Conservation (phyloP, 2,888 invertebrate species). For the Entomobrya proxima region DNA sequence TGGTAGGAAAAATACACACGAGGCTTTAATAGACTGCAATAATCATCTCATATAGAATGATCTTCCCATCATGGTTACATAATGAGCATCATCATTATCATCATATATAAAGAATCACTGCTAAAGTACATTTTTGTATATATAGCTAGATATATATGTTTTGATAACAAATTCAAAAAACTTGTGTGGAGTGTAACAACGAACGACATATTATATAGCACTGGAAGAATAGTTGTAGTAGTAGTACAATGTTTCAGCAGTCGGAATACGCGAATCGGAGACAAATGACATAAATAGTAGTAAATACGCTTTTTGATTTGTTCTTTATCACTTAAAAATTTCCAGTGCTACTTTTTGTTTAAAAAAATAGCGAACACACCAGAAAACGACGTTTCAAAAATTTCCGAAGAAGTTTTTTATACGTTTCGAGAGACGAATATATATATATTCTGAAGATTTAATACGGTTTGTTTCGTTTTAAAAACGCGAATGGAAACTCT, state of each 20-base stretch:
- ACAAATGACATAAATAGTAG: conserved; percentile 60
- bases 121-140: conserved; percentile 68
- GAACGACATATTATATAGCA: conserved; percentile 64
- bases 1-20: conserved; percentile 71
- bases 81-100: conserved; percentile 66
- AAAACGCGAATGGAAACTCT: conserved; percentile 67
- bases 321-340: conserved; percentile 67
- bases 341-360: conserved; percentile 64
- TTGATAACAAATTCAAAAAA: conserved; percentile 70
- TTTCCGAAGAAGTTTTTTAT: conserved; percentile 40
- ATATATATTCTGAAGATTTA: conserved; percentile 34
- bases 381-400: conserved; percentile 58
- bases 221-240: conserved; percentile 68
- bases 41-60: conserved; percentile 68
- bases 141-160: conserved; percentile 61
- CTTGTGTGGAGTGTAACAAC: conserved; percentile 66
- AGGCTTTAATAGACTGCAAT: conserved; percentile 71
- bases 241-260: conserved; percentile 59
- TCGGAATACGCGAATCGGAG: conserved; percentile 69
- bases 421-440: conserved; percentile 38
- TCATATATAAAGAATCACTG: conserved; percentile 68
- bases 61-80: conserved; percentile 70
- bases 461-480: conserved; percentile 41
- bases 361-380: conserved; percentile 67
- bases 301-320: conserved; percentile 61